A percentile compares a stretch with the other conserved stretches of the same genome.
These are phyloP conservation scores for Callospermophilus lateralis DNA, from an alignment of 2,113 vertebrate species.

Conservation along the genomic window DNA sequence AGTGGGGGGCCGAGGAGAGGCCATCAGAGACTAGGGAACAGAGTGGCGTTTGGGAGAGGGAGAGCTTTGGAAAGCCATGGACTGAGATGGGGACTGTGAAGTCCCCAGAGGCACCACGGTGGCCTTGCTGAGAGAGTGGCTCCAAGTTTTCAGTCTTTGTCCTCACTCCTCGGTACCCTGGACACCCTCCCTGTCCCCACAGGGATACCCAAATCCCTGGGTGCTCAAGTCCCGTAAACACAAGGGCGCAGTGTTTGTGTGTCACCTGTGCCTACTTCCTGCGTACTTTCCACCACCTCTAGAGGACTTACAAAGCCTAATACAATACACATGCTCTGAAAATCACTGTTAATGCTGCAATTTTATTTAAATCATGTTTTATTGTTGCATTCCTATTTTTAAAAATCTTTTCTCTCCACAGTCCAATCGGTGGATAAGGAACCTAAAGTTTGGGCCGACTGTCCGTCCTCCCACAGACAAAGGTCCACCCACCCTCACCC, in stretches of 20 bases:
- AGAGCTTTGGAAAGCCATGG: neutral
- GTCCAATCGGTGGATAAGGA: neutral
- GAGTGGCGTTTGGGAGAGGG: neutral
- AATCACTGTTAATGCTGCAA: too few relatives aligned
- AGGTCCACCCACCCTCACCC: neutral
- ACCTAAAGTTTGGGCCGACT: too few relatives aligned
- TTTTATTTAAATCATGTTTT: neutral
- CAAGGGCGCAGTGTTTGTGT: neutral
- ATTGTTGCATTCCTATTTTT: neutral
- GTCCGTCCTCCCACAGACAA: neutral
- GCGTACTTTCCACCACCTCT: neutral
- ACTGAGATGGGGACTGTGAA: neutral
- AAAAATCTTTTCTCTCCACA: neutral
- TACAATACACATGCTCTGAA: too few relatives aligned
- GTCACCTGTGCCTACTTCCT: neutral
- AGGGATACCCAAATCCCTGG: neutral
- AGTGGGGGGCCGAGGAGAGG: too few relatives aligned
- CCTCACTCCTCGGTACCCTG: neutral
- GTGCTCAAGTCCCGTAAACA: neutral
- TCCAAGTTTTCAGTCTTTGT: neutral
- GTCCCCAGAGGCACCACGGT: neutral
- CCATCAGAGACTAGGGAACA: neutral
- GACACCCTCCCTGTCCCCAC: neutral
- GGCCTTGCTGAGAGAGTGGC: too few relatives aligned
- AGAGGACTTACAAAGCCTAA: neutral